phyloP scores from a whole-genome alignment of 2,113 vertebrate species.

The Oryzias woworae region DNA sequence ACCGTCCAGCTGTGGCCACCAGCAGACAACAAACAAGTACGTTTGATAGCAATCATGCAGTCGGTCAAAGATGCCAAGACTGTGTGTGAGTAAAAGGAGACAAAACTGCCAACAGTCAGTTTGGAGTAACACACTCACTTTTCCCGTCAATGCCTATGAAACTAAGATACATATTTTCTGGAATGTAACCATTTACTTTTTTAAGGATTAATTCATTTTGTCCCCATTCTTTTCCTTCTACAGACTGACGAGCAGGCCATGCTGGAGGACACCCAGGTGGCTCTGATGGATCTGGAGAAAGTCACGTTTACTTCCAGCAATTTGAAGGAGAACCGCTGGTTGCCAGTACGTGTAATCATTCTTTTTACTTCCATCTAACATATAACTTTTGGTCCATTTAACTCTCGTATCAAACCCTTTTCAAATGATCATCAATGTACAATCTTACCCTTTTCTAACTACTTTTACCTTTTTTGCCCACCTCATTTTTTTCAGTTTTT shows the following conservation, averaged over 20 bases:
- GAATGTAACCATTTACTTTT: not conserved
- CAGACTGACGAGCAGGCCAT: constrained; percentile 97
- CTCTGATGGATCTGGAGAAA: constrained; percentile 95
- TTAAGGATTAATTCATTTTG: not conserved
- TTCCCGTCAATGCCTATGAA: too few species aligned
- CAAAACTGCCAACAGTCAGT: not conserved
- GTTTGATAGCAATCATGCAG: constrained; percentile 25
- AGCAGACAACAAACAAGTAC: constrained; percentile 29
- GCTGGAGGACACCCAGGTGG: constrained; percentile 94
- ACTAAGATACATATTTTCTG: not conserved
- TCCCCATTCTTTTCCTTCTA: constrained; percentile 36
- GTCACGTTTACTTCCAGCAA: constrained; percentile 93
- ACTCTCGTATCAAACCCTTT: too few species aligned
- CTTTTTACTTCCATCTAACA: not conserved
- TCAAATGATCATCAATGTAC: too few species aligned
- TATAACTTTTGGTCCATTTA: not conserved
- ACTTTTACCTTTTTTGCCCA: too few species aligned
- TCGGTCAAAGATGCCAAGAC: constrained; percentile 1
- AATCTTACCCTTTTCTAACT: too few species aligned
- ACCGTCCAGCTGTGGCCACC: constrained; percentile 14
- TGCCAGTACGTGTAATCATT: constrained; percentile 83
- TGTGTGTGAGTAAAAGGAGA: not conserved
- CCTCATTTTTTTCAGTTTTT: too few species aligned
- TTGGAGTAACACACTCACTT: too few species aligned
- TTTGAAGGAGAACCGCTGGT: constrained; percentile 90